Conservation (phyloP, 2,113 vertebrate genomes). For the Muntiacus muntjak region DNA sequence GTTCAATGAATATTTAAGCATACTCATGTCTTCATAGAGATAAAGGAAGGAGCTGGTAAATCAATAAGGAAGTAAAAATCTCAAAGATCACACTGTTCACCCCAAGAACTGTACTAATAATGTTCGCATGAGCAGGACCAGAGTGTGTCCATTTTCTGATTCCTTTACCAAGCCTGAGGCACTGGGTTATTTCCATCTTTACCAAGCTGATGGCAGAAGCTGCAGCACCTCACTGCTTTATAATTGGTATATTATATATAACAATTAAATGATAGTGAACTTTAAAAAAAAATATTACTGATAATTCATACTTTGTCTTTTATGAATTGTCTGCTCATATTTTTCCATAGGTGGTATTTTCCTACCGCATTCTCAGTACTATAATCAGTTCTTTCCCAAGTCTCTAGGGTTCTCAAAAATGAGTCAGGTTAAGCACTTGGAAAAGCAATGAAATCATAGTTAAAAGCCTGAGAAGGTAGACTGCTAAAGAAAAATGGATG, state of each 20-base stretch:
- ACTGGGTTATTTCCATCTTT: not conserved
- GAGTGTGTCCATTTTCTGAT: not conserved
- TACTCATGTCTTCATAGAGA: not conserved
- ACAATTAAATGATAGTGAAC: not conserved
- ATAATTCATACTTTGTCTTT: not conserved
- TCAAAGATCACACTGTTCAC: not conserved
- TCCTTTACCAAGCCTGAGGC: not conserved
- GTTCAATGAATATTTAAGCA: not conserved
- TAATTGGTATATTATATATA: not conserved
- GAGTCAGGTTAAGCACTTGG: not conserved
- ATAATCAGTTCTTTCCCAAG: not conserved
- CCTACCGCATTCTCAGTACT: not conserved
- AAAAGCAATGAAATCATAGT: not conserved
- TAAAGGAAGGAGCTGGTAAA: not conserved
- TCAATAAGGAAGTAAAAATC: not conserved
- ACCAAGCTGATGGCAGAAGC: not conserved
- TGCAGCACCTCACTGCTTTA: not conserved
- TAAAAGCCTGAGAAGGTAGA: not conserved
- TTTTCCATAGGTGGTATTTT: not conserved
- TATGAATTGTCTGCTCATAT: not conserved
- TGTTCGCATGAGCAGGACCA: not conserved
- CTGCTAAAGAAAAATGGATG: not conserved
- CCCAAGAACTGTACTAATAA: not conserved
- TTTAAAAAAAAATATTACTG: not conserved
- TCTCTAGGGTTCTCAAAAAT: not conserved